These are phyloP conservation scores for Papilio machaon DNA, from an alignment of 1,140 invertebrate species.

Conservation along the genomic window DNA sequence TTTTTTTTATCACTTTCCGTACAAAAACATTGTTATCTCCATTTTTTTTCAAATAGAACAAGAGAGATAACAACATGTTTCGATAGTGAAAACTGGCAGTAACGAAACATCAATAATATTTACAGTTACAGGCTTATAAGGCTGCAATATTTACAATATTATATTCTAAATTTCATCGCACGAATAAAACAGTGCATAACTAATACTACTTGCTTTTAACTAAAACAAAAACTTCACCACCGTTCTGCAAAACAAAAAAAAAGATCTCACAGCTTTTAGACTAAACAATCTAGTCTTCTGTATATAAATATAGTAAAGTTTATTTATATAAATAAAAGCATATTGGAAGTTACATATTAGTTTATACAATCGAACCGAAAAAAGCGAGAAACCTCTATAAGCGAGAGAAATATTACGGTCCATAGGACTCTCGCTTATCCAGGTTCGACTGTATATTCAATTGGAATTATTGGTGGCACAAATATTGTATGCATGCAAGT, in stretches of 20 bases:
- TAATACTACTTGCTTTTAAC: neutral
- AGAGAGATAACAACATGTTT: neutral
- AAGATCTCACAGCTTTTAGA: neutral
- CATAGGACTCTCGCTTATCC: too few species aligned
- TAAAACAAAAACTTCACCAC: conserved; percentile 17
- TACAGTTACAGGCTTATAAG: conserved; percentile 13
- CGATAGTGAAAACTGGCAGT: neutral
- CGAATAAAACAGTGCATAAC: neutral
- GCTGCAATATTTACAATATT: conserved; percentile 8
- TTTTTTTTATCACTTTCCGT: neutral
- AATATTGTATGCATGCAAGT: neutral
- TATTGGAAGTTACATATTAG: neutral
- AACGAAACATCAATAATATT: neutral
- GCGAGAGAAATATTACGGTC: too few species aligned
- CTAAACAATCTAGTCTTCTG: conserved; percentile 15
- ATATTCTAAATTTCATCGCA: neutral
- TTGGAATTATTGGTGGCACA: neutral
- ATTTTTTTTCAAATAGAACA: too few species aligned
- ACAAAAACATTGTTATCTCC: neutral
- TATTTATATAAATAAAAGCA: conserved; percentile 34
- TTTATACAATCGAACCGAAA: neutral
- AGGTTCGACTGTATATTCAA: too few species aligned
- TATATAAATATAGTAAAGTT: neutral
- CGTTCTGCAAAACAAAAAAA: conserved; percentile 6
- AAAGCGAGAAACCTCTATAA: conserved; percentile 4